Evolutionary conservation across 2,113 vertebrate genomes (phyloP).

Genomic region (Clarias gariepinus): DNA sequence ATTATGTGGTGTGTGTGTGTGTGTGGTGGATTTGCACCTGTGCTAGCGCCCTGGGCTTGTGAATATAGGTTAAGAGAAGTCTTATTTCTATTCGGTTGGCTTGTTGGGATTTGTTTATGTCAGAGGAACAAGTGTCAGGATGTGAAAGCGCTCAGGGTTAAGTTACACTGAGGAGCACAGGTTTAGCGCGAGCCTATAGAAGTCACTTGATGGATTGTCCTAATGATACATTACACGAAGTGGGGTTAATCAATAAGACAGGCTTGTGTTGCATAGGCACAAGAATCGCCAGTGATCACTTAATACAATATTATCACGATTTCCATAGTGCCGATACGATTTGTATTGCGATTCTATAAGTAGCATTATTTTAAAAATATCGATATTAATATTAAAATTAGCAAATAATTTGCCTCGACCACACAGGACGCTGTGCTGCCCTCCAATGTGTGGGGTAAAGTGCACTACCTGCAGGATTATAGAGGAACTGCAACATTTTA

Average conservation of each 20-base stretch:
- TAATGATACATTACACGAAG: background rate
- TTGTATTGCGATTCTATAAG: too few relatives aligned
- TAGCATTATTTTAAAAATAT: too few relatives aligned
- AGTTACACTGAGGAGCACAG: background rate
- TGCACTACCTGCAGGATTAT: too few relatives aligned
- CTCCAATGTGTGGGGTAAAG: too few relatives aligned
- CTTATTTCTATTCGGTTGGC: background rate
- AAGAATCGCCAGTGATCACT: too few relatives aligned
- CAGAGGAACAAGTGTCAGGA: background rate
- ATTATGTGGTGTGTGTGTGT: conserved; percentile 21
- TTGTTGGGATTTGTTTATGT: background rate
- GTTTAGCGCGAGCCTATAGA: background rate
- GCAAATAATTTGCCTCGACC: too few relatives aligned
- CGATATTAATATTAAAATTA: too few relatives aligned
- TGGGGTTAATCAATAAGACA: background rate
- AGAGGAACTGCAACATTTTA: too few relatives aligned
- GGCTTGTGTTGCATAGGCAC: background rate
- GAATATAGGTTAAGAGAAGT: background rate
- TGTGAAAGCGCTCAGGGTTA: background rate
- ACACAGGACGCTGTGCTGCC: too few relatives aligned
- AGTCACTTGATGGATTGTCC: background rate
- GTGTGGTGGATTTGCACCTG: conserved; percentile 4
- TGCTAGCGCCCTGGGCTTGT: background rate
- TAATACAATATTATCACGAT: too few relatives aligned
- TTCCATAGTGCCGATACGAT: too few relatives aligned